Base-by-base conservation (phyloP, 2,797 vertebrate species). In the Sebastes melanostomus region DNA sequence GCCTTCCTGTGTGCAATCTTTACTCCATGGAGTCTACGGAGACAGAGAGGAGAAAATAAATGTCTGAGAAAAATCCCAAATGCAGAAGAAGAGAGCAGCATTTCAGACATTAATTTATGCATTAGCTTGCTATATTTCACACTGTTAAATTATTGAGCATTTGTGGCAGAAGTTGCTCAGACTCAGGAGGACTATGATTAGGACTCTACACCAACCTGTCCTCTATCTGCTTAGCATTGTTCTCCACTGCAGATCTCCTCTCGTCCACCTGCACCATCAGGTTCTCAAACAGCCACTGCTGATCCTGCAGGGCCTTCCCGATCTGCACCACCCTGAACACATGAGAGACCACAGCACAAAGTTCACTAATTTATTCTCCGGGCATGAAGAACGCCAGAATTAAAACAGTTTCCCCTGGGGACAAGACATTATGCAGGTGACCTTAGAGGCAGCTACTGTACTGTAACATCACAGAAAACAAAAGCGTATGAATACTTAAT, bases 1-100 rank as follows among this genome's bases (percentile, higher is more conserved):
- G 98, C 96, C 89, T 97, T 99, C 93, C 96, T 96, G 86, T 98
- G 96, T 73, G 97, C 96, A 91, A 98, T 96, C 84, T 98, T 99
- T 84, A 99, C 95, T 90, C 98, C 97, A 82, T 97, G 97, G 88
- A 99, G 93, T 94, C 98, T 99, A 62, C 27, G 62, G 72, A 91
- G 89, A 88, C 67, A 89, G 70, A 90, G 80, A 74, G 59, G 78
- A 67, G 65, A 72, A 90, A 89, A 77, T 85, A 83, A 88, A 84
- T 72, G 61, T 85, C 77, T 59, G 66, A 66, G 70, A 61, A 81
- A 66, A 73, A 76, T 82, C 62, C 29, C 59, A 89, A 81, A 79
- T n/a, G 56, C 32, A 68, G 59, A 63, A 50, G 18, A 81, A 54
- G 25, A 76, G 38, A 75, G 78, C 29, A 70, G 58, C 30, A 67